These are phyloP conservation scores for Porites divaricata DNA, from an alignment of 92 coral and sea anemone genomes.

Conservation along the genomic window DNA sequence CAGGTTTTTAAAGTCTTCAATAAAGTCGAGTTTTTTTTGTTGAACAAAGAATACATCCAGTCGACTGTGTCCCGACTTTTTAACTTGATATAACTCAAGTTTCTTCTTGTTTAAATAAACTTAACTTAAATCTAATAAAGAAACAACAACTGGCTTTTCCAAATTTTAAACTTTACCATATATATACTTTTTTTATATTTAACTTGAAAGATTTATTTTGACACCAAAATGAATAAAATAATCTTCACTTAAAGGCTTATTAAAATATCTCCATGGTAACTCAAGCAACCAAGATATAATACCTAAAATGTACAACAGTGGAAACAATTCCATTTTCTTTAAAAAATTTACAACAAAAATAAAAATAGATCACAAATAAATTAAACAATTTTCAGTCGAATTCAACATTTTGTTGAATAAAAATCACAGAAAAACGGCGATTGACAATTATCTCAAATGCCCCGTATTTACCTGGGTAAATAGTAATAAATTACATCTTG, in stretches of 20 bases:
- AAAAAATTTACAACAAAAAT: not conserved
- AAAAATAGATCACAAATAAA: constrained; percentile 1
- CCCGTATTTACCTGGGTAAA: not conserved
- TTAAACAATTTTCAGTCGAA: not conserved
- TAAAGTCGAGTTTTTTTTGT: too few species aligned
- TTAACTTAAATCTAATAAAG: not conserved
- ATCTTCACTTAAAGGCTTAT: not conserved
- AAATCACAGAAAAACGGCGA: not conserved
- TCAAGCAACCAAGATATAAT: not conserved
- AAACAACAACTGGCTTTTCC: not conserved
- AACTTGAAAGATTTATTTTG: not conserved
- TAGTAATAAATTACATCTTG: constrained; percentile 25
- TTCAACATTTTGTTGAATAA: not conserved
- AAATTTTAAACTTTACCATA: not conserved
- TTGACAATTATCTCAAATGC: not conserved
- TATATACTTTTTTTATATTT: not conserved
- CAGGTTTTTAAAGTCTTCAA: too few species aligned
- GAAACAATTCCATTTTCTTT: not conserved
- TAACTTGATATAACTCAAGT: too few species aligned
- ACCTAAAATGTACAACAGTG: not conserved
- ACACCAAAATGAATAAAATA: not conserved
- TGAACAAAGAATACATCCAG: too few species aligned
- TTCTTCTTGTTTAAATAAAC: too few species aligned
- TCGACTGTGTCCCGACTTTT: too few species aligned
- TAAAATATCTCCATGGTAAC: not conserved